Conservation (phyloP, 2,797 vertebrate species). For the Hapalemur alaotrensis region DNA sequence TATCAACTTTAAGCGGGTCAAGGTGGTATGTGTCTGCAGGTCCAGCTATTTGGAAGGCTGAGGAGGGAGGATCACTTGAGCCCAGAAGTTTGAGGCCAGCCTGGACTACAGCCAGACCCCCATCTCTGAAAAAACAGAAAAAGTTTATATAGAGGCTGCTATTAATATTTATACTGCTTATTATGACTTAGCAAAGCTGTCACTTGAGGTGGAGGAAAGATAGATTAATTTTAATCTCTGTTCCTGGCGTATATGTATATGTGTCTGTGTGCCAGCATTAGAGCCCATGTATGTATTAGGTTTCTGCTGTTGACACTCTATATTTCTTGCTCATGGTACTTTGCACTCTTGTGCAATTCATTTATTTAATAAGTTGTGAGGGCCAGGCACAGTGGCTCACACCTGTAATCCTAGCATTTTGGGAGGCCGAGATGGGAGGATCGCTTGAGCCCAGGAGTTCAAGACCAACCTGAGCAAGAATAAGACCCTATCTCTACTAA, state of each 20-base stretch:
- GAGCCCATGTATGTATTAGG: no score
- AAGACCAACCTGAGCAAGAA: no score
- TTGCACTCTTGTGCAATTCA: not conserved
- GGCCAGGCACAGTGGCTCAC: not conserved
- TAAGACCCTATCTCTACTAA: no score
- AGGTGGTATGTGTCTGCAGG: not conserved
- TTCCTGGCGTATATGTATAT: not conserved
- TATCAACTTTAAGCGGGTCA: not conserved
- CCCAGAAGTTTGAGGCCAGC: not conserved
- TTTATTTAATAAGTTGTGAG: conserved; percentile 30
- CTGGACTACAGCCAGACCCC: not conserved
- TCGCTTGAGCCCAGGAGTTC: no score
- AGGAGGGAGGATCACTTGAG: not conserved
- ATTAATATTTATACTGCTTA: not conserved
- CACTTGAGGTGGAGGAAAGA: not conserved
- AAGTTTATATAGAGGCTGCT: not conserved
- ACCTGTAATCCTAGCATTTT: not conserved
- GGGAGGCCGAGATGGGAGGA: not conserved
- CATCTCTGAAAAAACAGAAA: not conserved
- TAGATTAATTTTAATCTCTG: not conserved
- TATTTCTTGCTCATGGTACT: not conserved
- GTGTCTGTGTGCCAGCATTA: not conserved
- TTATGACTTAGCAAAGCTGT: conserved; percentile 1
- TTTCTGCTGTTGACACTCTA: not conserved
- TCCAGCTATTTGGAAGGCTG: not conserved